A percentile compares a stretch with the other conserved stretches of the same genome.
phyloP scores from a whole-genome alignment of 2,797 vertebrate genomes.

The Pangasius macronema region DNA sequence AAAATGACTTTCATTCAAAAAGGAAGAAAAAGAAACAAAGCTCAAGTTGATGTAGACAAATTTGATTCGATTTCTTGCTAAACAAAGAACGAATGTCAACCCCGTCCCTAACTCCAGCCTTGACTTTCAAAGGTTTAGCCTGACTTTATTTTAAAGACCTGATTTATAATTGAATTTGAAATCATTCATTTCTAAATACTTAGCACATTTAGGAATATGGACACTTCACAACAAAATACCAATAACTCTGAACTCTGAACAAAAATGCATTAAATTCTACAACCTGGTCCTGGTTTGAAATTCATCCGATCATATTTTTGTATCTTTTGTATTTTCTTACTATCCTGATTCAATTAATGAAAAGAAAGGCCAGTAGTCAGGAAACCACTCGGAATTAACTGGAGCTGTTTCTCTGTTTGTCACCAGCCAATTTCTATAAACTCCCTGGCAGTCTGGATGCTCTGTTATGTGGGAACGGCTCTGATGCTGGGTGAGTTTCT shows the following conservation, averaged over 20 bases:
- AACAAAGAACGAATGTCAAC: background rate
- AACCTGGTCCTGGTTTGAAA: background rate
- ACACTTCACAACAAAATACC: background rate
- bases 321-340: background rate
- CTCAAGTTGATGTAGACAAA: background rate
- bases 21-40: background rate
- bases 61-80: background rate
- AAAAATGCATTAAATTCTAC: no score
- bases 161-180: background rate
- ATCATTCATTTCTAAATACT: background rate
- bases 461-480: conserved; percentile 97
- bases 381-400: conserved; percentile 41
- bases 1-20: background rate
- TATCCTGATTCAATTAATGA: background rate
- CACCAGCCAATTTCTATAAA: conserved; percentile 92
- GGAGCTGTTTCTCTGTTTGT: conserved; percentile 39
- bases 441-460: conserved; percentile 86
- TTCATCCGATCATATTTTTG: background rate
- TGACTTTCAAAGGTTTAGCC: background rate
- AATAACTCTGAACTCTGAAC: no score
- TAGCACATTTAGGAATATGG: background rate
- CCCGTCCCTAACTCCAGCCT: background rate
- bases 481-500: conserved; percentile 92
- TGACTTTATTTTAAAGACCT: background rate
- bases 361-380: background rate